Conservation (phyloP, 2,797 vertebrate species). For the Aldrovandia affinis region DNA sequence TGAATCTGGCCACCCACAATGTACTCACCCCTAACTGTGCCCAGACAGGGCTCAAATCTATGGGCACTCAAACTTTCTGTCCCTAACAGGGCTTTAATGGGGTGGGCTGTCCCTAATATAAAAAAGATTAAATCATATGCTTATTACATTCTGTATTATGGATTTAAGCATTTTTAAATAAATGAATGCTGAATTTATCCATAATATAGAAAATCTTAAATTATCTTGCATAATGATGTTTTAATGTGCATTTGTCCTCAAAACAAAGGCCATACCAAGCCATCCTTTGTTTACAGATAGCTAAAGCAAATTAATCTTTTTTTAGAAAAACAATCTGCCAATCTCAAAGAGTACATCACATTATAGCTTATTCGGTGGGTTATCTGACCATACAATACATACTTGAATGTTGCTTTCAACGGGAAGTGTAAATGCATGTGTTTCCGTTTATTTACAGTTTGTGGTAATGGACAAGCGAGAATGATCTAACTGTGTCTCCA, state of each 20-base stretch:
- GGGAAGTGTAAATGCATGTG: slow-evolving; percentile 28
- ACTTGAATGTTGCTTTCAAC: neutral
- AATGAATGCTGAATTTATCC: neutral
- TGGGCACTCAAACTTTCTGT: neutral
- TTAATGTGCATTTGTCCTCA: no score
- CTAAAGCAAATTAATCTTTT: neutral
- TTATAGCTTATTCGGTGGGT: neutral
- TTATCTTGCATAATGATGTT: neutral
- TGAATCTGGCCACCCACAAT: no score
- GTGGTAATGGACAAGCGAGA: slow-evolving; percentile 31
- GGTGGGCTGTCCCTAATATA: neutral
- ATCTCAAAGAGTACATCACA: neutral
- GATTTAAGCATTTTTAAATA: neutral
- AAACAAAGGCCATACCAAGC: neutral
- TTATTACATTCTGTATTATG: neutral
- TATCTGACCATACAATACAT: neutral
- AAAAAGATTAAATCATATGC: neutral
- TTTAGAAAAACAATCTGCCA: neutral
- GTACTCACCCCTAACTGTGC: neutral
- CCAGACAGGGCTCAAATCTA: neutral
- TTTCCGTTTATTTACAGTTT: slow-evolving; percentile 40
- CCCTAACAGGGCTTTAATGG: neutral
- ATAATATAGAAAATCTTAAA: neutral
- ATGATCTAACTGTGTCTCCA: slow-evolving; percentile 27
- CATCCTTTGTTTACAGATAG: neutral